Evolutionary conservation across 2,888 invertebrate genomes (phyloP).

Genomic region (Congeria kusceri): DNA sequence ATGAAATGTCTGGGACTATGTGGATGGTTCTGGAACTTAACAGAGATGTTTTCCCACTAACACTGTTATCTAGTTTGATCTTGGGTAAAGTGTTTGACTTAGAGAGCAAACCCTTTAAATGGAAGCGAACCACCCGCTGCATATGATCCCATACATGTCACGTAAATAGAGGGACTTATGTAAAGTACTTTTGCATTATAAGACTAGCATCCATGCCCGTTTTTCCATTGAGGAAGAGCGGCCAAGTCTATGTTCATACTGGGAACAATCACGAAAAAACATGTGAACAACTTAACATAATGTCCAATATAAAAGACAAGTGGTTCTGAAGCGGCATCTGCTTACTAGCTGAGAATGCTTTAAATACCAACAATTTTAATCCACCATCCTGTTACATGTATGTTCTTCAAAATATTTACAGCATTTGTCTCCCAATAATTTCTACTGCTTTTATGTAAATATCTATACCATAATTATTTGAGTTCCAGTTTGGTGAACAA

Average conservation of each 20-base stretch:
- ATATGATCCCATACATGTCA: neutral
- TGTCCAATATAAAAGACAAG: too few species aligned
- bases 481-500: neutral
- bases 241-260: too few species aligned
- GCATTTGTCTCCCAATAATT: too few species aligned
- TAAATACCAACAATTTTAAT: too few species aligned
- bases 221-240: too few species aligned
- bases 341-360: too few species aligned
- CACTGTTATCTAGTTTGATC: neutral
- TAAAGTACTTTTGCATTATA: neutral
- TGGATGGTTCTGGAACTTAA: constrained; percentile 6
- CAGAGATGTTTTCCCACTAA: constrained; percentile 1
- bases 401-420: too few species aligned
- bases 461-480: constrained; percentile 3
- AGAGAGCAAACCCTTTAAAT: neutral
- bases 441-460: constrained; percentile 5
- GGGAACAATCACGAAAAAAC: too few species aligned
- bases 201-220: too few species aligned
- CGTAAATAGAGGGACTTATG: neutral
- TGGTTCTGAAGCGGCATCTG: too few species aligned
- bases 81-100: neutral
- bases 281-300: neutral
- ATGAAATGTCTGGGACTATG: too few species aligned
- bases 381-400: too few species aligned
- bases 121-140: neutral